These are phyloP conservation scores for Coelopa pilipes DNA, from an alignment of 2,888 invertebrate species.

Conservation along the genomic window DNA sequence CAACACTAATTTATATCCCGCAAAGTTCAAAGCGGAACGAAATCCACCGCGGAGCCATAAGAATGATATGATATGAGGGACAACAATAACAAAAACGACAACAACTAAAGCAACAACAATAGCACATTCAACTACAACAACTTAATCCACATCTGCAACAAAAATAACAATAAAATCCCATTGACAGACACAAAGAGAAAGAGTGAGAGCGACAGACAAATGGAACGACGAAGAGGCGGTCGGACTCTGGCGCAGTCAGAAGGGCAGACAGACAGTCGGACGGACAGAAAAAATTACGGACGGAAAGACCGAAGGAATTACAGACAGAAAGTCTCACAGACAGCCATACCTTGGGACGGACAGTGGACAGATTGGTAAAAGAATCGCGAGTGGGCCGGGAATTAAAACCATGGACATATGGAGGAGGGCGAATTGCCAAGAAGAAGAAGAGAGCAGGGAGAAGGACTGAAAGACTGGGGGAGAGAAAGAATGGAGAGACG, in stretches of 20 bases:
- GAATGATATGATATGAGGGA: background rate
- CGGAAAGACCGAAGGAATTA: too few species aligned
- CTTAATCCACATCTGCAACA: background rate
- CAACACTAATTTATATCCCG: slow-evolving; percentile 35
- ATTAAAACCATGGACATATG: too few species aligned
- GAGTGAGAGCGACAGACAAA: background rate
- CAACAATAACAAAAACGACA: background rate
- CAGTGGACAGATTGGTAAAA: too few species aligned
- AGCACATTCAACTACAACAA: background rate
- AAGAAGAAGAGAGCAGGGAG: too few species aligned
- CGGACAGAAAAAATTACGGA: too few species aligned
- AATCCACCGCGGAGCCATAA: slow-evolving; percentile 14
- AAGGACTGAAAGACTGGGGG: too few species aligned
- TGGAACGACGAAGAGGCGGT: background rate
- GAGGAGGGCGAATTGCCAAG: too few species aligned
- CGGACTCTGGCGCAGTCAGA: background rate
- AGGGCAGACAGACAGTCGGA: background rate
- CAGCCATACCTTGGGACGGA: too few species aligned
- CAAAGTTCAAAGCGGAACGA: slow-evolving; percentile 31
- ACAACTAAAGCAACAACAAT: too few species aligned
- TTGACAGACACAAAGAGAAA: slow-evolving; percentile 27
- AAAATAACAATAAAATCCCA: slow-evolving; percentile 26
- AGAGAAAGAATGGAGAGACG: too few species aligned
- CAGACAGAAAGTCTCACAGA: too few species aligned
- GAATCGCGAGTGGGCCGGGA: too few species aligned